phyloP scores from a whole-genome alignment of 2,888 invertebrate species.

The Erpobdella octoculata region DNA sequence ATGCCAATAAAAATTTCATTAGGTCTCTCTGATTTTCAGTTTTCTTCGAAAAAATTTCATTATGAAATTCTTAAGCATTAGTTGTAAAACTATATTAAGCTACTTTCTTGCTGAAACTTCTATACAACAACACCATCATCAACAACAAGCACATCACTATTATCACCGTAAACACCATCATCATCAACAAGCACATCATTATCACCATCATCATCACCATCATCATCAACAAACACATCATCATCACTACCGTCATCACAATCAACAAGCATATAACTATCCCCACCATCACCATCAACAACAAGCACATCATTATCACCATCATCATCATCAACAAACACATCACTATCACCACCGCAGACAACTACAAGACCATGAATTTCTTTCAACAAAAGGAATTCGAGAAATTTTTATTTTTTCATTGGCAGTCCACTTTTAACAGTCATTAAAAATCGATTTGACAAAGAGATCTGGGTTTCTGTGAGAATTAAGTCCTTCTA shows the following conservation, averaged over 20 bases:
- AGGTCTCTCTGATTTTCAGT: too few relatives aligned
- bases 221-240: background rate
- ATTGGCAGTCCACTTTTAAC: background rate
- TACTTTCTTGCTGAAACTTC: too few relatives aligned
- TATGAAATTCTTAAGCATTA: too few relatives aligned
- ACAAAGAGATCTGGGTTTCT: background rate
- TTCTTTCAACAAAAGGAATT: too few relatives aligned
- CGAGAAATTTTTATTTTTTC: background rate
- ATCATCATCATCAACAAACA: background rate
- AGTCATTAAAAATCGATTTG: background rate
- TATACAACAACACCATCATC: background rate
- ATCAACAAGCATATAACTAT: background rate
- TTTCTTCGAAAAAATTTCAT: too few relatives aligned
- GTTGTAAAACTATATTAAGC: too few relatives aligned
- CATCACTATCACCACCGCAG: background rate
- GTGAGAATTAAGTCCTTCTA: too few relatives aligned
- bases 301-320: background rate
- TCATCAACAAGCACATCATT: background rate
- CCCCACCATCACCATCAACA: background rate
- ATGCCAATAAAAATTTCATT: too few relatives aligned
- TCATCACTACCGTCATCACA: background rate
- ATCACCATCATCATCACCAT: background rate
- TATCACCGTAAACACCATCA: background rate
- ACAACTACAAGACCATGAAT: too few relatives aligned
- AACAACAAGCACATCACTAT: background rate